Evolutionary conservation across 2,888 invertebrate genomes (phyloP), one percentile per base, ranked within the genome.

Genomic region (Drosophila histrio): DNA sequence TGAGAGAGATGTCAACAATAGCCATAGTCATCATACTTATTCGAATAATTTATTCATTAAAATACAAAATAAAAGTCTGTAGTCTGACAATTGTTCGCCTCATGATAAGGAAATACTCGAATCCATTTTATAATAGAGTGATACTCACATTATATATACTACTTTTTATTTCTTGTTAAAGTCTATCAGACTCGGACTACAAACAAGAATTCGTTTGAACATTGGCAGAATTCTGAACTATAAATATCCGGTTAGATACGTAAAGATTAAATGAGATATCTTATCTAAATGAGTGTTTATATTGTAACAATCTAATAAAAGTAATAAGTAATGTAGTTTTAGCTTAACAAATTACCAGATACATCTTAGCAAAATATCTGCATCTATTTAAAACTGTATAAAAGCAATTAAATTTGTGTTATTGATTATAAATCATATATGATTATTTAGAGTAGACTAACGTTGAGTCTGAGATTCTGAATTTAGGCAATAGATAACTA

Each of bases 1-100:
- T 21, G 17, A 39, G 21, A 38, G 24, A 13, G 34, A 36, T 44
- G 65, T 43, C 58, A 65, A 59, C 65, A 65, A 65, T 50, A 56
- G 61, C 11, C 17, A 47, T 47, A 39, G 53, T 30, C 28, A 39
- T 53, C 22, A 53, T 28, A 53, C 13, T 52, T 28, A 28, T 39
- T 13, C 30, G 3, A 54, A 44, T 36, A 56, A 43, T 44, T 28
- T 36, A 28, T 38, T 52, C 36, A 53, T 41, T 41, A 21, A 39
- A 41, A 30, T 39, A 11, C 6, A 38, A 30, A 11, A 41, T 11
- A 50, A 5, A 11, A 13, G 17, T 26, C 50, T 50, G 36, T 36
- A 50, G n/a, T 36, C 36, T 17, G 34, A 15, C 34, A 49, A 49
- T 22, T 49, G 49, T 24, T 24, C 32, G 32, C 5, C n/a, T 13